Percentiles rank a stretch among this genome's conserved stretches.
These are phyloP conservation scores for Heliconius aoede DNA, from an alignment of 2,888 invertebrate genomes.

Conservation along the genomic window DNA sequence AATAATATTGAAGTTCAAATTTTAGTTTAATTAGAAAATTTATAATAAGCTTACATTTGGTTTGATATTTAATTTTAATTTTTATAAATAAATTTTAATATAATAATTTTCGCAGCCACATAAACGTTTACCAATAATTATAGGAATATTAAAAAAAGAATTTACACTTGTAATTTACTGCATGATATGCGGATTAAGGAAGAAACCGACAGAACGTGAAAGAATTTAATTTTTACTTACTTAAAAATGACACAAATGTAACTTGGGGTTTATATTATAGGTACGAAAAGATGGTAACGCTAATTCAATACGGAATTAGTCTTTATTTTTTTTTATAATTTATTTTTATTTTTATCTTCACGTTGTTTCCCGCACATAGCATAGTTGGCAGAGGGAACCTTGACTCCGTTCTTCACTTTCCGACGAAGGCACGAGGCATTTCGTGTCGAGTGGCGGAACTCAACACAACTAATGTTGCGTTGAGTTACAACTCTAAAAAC, in stretches of 20 bases:
- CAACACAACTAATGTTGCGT: not conserved
- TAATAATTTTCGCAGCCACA: not conserved
- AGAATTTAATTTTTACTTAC: conserved; percentile 2
- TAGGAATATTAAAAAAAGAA: not conserved
- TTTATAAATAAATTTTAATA: no score
- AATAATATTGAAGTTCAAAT: no score
- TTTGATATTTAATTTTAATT: not conserved
- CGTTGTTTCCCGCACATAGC: no score
- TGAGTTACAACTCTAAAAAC: not conserved
- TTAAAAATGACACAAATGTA: not conserved
- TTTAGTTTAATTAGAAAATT: not conserved
- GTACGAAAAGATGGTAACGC: not conserved
- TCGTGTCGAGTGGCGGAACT: no score
- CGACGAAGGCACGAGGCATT: no score
- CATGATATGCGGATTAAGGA: conserved; percentile 18
- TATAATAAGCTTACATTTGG: not conserved
- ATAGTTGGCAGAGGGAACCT: no score
- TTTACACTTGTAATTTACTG: conserved; percentile 4
- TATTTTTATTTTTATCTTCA: not conserved
- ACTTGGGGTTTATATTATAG: not conserved
- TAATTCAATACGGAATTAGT: not conserved
- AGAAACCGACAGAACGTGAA: not conserved
- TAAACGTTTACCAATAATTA: conserved; percentile 28
- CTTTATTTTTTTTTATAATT: not conserved
- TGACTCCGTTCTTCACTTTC: not conserved